A percentile compares a stretch with the other conserved stretches of the same genome.
These are phyloP conservation scores for Triplophysa rosa DNA, from an alignment of 2,113 vertebrate species.

Conservation along the genomic window DNA sequence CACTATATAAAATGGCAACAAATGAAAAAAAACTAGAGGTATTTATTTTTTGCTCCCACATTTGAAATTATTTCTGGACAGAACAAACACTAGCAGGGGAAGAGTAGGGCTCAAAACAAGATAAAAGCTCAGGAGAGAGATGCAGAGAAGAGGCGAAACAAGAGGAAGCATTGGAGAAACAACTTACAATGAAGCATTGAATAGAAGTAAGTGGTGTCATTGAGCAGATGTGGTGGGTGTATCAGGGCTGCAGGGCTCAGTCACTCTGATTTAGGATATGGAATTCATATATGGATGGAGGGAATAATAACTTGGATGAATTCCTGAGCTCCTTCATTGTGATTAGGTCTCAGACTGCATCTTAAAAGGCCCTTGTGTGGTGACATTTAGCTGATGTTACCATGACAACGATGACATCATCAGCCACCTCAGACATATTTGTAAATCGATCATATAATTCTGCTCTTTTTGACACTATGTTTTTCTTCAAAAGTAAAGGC, in stretches of 20 bases:
- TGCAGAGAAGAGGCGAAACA: slow-evolving; percentile 19
- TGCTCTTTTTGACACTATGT: background rate
- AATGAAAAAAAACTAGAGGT: too few species aligned
- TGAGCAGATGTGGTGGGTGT: slow-evolving; percentile 52
- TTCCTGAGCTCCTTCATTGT: slow-evolving; percentile 33
- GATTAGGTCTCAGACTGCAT: slow-evolving; percentile 31
- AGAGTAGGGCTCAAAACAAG: background rate
- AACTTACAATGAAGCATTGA: slow-evolving; percentile 52
- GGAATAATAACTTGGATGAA: slow-evolving; percentile 19
- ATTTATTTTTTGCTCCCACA: too few species aligned
- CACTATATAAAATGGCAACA: too few species aligned
- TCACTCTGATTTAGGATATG: slow-evolving; percentile 39
- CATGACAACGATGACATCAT: slow-evolving; percentile 40
- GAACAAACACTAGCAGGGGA: background rate
- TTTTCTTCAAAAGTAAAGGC: too few species aligned
- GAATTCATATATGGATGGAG: slow-evolving; percentile 42
- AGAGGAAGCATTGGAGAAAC: slow-evolving; percentile 27
- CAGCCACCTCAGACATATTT: slow-evolving; percentile 28
- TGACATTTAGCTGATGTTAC: slow-evolving; percentile 33
- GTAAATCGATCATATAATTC: slow-evolving; percentile 9
- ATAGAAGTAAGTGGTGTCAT: slow-evolving; percentile 43
- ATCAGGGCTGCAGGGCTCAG: slow-evolving; percentile 27
- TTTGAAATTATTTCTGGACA: too few species aligned
- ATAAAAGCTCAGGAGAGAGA: background rate
- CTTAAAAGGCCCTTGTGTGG: slow-evolving; percentile 42